Conservation (phyloP, 2,113 vertebrate genomes). For the Otocyon megalotis region DNA sequence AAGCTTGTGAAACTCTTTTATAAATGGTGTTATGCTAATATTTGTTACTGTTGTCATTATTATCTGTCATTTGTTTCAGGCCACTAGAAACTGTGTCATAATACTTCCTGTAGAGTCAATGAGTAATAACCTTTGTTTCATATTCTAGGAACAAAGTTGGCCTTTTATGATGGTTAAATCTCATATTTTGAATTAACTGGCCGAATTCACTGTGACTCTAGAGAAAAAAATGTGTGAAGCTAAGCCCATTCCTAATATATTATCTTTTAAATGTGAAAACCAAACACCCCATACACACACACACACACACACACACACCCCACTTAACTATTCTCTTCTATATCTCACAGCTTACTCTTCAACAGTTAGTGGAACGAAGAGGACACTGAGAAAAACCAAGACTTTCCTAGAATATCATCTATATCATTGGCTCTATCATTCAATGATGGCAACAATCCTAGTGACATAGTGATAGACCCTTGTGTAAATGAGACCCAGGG, state of each 20-base stretch:
- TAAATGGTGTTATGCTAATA: background rate
- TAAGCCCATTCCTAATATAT: background rate
- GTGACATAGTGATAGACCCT: background rate
- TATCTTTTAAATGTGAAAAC: conserved; percentile 33
- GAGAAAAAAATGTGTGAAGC: background rate
- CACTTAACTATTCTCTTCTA: background rate
- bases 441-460: background rate
- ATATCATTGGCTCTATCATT: background rate
- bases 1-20: background rate
- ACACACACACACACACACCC: background rate
- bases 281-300: background rate
- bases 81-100: conserved; percentile 26
- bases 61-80: conserved; percentile 1
- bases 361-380: conserved; percentile 22
- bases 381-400: background rate
- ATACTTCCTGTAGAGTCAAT: conserved; percentile 35
- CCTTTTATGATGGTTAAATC: background rate
- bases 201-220: background rate
- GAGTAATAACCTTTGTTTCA: background rate
- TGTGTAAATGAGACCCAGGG: background rate
- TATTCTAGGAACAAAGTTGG: background rate
- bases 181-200: conserved; percentile 51
- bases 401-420: background rate
- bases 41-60: conserved; percentile 40
- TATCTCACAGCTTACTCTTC: background rate